Evolutionary conservation across 2,888 invertebrate species (phyloP).

Genomic region (Magallana nippona): DNA sequence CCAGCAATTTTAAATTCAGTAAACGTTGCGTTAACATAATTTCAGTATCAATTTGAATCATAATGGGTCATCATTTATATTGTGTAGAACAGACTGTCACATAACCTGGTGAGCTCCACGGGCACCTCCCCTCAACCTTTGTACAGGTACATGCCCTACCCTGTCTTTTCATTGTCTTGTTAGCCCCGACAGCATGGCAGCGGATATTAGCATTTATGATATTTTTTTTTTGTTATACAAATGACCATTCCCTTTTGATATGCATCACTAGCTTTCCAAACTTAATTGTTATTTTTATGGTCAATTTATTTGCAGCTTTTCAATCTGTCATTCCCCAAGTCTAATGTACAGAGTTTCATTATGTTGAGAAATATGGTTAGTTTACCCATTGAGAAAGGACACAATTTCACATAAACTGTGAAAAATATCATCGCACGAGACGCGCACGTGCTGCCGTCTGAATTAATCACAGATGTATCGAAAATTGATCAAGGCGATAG

Average conservation of each 20-base stretch:
- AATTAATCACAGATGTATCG: slow-evolving; percentile 33
- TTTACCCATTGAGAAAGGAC: slow-evolving; percentile 26
- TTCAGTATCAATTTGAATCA: too few relatives aligned
- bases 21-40: too few relatives aligned
- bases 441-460: slow-evolving; percentile 3
- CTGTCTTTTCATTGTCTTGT: too few relatives aligned
- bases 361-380: slow-evolving; percentile 27
- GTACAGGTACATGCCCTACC: too few relatives aligned
- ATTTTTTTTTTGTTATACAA: neutral
- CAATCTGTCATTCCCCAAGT: slow-evolving; percentile 20
- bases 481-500: slow-evolving; percentile 32
- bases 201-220: too few relatives aligned
- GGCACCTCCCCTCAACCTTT: too few relatives aligned
- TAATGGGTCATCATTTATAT: too few relatives aligned
- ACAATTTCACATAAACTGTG: slow-evolving; percentile 32
- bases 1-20: too few relatives aligned
- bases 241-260: slow-evolving; percentile 1
- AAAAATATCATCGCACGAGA: slow-evolving; percentile 27
- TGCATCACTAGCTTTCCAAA: neutral
- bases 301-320: slow-evolving; percentile 30
- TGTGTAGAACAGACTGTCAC: too few relatives aligned
- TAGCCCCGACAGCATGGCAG: too few relatives aligned
- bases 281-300: slow-evolving; percentile 20
- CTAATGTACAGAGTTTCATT: slow-evolving; percentile 30
- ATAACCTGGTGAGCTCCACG: too few relatives aligned